Evolutionary conservation across 2,797 vertebrate species (phyloP).

Genomic region (Ibycter americanus): DNA sequence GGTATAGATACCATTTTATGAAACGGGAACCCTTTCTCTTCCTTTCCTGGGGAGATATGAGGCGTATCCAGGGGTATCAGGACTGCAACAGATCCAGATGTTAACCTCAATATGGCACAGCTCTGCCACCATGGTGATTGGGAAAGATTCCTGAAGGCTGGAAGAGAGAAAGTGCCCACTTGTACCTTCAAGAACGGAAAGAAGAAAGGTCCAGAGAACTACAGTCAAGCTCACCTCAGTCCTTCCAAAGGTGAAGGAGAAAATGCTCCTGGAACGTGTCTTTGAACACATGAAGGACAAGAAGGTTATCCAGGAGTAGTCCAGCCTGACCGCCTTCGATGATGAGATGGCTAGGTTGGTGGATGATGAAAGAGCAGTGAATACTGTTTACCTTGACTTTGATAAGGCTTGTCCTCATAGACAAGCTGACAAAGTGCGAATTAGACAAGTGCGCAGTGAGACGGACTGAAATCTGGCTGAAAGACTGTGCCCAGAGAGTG

Average conservation of each 20-base stretch:
- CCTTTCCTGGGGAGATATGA: background rate
- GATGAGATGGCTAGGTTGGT: background rate
- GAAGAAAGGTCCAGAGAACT: background rate
- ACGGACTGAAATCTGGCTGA: background rate
- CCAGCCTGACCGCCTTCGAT: fast-evolving
- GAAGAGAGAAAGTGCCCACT: background rate
- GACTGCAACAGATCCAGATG: background rate
- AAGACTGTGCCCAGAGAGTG: background rate
- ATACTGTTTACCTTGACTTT: background rate
- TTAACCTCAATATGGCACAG: background rate
- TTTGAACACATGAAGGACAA: background rate
- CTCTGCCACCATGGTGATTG: background rate
- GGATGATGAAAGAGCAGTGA: background rate
- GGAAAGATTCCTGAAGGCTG: background rate
- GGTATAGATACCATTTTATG: background rate
- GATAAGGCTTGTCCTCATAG: background rate
- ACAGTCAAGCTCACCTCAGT: background rate
- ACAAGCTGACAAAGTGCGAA: background rate
- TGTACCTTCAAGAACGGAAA: background rate
- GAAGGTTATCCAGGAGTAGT: background rate
- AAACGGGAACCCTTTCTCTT: background rate
- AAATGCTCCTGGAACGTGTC: background rate
- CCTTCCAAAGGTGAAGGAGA: background rate
- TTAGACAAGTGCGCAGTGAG: background rate
- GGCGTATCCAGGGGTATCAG: background rate